Evolutionary conservation across 2,797 vertebrate species (phyloP), one percentile per base, ranked within the genome.

Genomic region (Epinephelus awoara): DNA sequence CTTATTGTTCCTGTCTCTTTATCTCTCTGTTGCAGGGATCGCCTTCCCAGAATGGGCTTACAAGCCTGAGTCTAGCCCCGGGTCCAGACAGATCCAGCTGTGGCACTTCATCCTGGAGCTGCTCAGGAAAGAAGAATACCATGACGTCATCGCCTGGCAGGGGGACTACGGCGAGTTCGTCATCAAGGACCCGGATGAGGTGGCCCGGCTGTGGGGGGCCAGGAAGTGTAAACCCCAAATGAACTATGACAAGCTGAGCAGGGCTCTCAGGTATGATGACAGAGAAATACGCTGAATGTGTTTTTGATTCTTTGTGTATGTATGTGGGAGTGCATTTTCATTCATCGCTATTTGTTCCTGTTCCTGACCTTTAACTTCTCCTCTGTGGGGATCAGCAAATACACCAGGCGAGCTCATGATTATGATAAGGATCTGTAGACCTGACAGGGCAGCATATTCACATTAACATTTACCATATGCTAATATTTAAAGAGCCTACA

Each of bases 41-140:
- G 96, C 97, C 86, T 98, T 97, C 91, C 97, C 97, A 0, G 97
- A 98, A 83, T 98, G 97, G 97, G 97, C 97, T 90, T 98, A 98
- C 93, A 98, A 98, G 92, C 97, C 97, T 0, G 97, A 98, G 93
- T 98, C 97, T 0, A 98, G 97, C 89, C 97, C 97, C 0, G 97
- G 97, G 67, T 98, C 97, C 2, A 92, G 97, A 81, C 97, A 98
- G 94, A 97, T 98, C 93, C 97, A 98, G 94, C 94, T 98, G 87
- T 98, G 97, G 97, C 97, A 98, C 89, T 98, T 98, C 83, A 98
- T 98, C 91, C 92, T 98, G 92, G 97, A 98, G 93, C 95, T 98
- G 83, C 88, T 98, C 97, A 6, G 96, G 72, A 98, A 97, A 84
- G 97, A 97, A 83, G 97, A 98, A 80, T 98, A 97, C 78, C 97